Conservation (phyloP, 2,113 vertebrate species). For the Actinemys pallida region DNA sequence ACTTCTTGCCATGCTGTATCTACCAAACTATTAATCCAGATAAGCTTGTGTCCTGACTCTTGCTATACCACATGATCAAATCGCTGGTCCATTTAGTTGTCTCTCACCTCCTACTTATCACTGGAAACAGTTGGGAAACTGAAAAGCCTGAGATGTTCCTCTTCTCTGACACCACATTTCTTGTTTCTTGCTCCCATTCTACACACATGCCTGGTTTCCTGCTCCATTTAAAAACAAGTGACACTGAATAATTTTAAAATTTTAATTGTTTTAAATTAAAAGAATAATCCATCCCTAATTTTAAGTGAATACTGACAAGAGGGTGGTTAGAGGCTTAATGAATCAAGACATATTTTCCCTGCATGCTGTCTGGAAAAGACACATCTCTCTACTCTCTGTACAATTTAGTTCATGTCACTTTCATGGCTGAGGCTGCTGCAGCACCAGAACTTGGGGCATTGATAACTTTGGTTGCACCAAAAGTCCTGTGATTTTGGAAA, state of each 20-base stretch:
- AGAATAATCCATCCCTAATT: not conserved
- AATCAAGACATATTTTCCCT: not conserved
- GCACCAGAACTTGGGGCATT: rapidly evolving
- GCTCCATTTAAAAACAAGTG: not conserved
- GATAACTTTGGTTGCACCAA: rapidly evolving
- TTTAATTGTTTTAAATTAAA: not conserved
- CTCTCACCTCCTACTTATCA: rapidly evolving
- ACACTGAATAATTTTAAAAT: not conserved
- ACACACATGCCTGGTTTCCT: not conserved
- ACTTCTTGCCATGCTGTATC: too few species aligned
- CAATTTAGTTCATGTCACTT: not conserved
- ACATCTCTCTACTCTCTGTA: rapidly evolving
- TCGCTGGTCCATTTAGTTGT: not conserved
- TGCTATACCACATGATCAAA: not conserved
- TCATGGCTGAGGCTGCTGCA: not conserved
- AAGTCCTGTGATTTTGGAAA: rapidly evolving
- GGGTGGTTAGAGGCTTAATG: not conserved
- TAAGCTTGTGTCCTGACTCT: too few species aligned
- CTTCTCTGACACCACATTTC: not conserved
- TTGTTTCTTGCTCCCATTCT: not conserved
- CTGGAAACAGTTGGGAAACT: not conserved
- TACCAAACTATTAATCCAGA: not conserved
- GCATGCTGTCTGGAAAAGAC: too few species aligned
- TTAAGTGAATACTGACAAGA: not conserved
- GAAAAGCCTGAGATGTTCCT: not conserved